Percentiles rank a stretch among this genome's conserved stretches.
Conservation (phyloP, 2,888 invertebrate genomes). For the Himalopsyche kuldschensis region DNA sequence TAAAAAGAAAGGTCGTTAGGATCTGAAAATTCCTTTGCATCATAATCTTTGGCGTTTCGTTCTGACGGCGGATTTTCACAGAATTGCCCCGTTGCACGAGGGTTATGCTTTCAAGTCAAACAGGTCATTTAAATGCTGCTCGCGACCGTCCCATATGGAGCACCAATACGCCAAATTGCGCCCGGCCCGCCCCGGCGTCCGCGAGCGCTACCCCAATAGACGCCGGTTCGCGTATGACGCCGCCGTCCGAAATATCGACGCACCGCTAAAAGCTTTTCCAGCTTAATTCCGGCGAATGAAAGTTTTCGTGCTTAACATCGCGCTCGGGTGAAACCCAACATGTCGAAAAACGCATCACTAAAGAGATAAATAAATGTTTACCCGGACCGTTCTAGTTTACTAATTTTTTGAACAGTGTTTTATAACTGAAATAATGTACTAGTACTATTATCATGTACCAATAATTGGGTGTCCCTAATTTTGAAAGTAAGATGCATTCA, state of each 20-base stretch:
- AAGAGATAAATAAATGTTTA: no score
- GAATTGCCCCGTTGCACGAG: neutral
- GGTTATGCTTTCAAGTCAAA: constrained; percentile 12
- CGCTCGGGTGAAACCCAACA: neutral
- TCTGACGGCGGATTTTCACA: neutral
- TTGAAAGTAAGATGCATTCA: no score
- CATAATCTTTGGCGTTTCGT: neutral
- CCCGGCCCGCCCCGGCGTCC: neutral
- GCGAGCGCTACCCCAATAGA: neutral
- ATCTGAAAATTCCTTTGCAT: neutral
- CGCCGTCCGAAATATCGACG: constrained; percentile 7
- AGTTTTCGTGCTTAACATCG: neutral
- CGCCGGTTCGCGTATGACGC: neutral
- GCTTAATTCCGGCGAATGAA: neutral
- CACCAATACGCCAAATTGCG: constrained; percentile 34
- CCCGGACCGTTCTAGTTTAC: no score
- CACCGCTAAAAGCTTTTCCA: neutral
- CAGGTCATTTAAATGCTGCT: constrained; percentile 30
- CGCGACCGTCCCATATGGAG: constrained; percentile 22
- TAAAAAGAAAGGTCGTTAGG: neutral
- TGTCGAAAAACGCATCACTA: neutral
- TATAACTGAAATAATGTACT: no score
- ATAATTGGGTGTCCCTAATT: no score
- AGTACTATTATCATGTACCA: no score
- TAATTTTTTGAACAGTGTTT: no score